These are phyloP conservation scores for Platypus cylindrus DNA, from an alignment of 2,888 invertebrate species.

Conservation along the genomic window DNA sequence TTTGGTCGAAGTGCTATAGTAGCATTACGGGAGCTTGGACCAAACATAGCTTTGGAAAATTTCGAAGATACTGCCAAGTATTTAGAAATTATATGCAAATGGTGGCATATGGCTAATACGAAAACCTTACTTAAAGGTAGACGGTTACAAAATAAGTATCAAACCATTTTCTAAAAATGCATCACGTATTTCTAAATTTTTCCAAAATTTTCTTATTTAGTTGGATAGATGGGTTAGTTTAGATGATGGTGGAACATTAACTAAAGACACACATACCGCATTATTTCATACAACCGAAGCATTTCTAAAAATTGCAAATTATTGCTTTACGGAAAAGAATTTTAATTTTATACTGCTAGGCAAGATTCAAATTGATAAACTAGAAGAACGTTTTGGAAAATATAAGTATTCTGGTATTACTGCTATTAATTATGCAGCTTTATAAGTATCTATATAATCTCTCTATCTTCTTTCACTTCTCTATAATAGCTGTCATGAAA, in stretches of 20 bases:
- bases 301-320: conserved; percentile 3
- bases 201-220: conserved; percentile 2
- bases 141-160: conserved; percentile 2
- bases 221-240: not conserved
- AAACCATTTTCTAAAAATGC: conserved; percentile 6
- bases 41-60: conserved; percentile 3
- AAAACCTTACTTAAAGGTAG: conserved; percentile 4
- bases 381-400: conserved; percentile 2
- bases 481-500: too few species aligned
- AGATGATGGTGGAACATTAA: conserved; percentile 4
- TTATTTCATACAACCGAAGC: conserved; percentile 2
- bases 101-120: conserved; percentile 9
- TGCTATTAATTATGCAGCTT: not conserved
- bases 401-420: conserved; percentile 1
- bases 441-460: too few species aligned
- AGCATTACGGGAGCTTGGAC: conserved; percentile 6
- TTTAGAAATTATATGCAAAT: conserved; percentile 4
- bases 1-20: conserved; percentile 2
- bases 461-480: too few species aligned
- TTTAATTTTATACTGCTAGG: conserved; percentile 2
- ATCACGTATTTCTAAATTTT: conserved; percentile 2
- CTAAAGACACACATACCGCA: conserved; percentile 3
- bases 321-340: not conserved
- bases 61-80: conserved; percentile 7
- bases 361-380: conserved; percentile 1